A percentile compares a stretch with the other conserved stretches of the same genome.
phyloP scores from a whole-genome alignment of 1,140 invertebrate genomes.

The Charaxes varanes region DNA sequence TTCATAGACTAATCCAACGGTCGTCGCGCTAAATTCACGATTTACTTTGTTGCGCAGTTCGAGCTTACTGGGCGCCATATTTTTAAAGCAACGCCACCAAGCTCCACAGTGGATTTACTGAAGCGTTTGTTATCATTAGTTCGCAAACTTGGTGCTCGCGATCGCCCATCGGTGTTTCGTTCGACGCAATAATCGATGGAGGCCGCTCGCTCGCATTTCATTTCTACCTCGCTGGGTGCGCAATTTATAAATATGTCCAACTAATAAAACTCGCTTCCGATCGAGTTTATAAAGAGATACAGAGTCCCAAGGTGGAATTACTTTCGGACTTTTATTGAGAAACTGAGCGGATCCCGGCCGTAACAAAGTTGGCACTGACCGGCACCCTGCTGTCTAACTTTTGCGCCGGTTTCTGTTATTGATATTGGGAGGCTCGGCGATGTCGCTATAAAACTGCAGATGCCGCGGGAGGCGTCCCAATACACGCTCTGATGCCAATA shows the following conservation, averaged over 20 bases:
- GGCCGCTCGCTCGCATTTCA: constrained; percentile 11
- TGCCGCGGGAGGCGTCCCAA: constrained; percentile 37
- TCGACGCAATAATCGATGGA: constrained; percentile 26
- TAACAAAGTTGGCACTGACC: constrained; percentile 61
- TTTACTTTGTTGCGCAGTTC: constrained; percentile 59
- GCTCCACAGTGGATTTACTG: constrained; percentile 49
- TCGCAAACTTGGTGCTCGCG: constrained; percentile 29
- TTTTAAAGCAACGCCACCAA: constrained; percentile 49
- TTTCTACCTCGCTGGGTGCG: constrained; percentile 19
- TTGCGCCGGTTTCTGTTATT: constrained; percentile 46
- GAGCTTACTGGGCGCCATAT: constrained; percentile 50
- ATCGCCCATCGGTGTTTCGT: constrained; percentile 22
- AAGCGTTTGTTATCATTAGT: constrained; percentile 59
- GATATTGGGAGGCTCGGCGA: constrained; percentile 37
- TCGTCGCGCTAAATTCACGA: constrained; percentile 57
- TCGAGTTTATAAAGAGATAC: constrained; percentile 53
- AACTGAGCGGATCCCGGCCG: constrained; percentile 38
- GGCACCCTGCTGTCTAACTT: constrained; percentile 42
- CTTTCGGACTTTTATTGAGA: constrained; percentile 63
- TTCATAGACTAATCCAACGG: constrained; percentile 54
- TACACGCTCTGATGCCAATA: constrained; percentile 41
- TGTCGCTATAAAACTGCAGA: constrained; percentile 41
- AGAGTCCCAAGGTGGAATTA: constrained; percentile 58
- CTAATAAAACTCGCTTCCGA: constrained; percentile 37
- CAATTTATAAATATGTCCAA: constrained; percentile 36